phyloP scores from a whole-genome alignment of 2,888 invertebrate species.

The Oligia strigilis region DNA sequence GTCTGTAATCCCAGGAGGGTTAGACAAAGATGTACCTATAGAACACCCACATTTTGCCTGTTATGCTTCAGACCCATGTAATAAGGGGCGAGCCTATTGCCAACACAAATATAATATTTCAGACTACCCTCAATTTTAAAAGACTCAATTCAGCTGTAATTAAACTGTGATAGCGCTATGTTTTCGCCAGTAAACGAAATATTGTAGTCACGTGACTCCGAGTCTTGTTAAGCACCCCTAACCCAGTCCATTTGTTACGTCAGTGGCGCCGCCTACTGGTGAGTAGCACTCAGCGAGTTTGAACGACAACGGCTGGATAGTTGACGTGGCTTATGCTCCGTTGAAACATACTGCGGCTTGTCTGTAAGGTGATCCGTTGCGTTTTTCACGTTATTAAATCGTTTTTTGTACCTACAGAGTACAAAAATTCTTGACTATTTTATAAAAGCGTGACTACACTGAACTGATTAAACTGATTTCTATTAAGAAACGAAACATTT shows the following conservation, averaged over 20 bases:
- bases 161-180: not conserved
- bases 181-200: not conserved
- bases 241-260: constrained; percentile 5
- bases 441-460: not conserved
- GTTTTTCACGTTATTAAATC: not conserved
- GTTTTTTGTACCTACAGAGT: not conserved
- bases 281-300: constrained; percentile 9
- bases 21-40: not conserved
- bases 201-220: too few relatives aligned
- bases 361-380: not conserved
- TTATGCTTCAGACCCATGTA: not conserved
- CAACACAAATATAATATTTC: not conserved
- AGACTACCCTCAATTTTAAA: not conserved
- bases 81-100: not conserved
- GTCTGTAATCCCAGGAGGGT: not conserved
- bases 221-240: constrained; percentile 1
- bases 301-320: constrained; percentile 14
- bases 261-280: constrained; percentile 6
- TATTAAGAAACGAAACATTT: not conserved
- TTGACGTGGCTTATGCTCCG: constrained; percentile 2
- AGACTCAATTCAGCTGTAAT: not conserved
- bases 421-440: not conserved
- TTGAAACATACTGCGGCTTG: not conserved
- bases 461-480: too few relatives aligned
- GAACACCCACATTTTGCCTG: not conserved